Evolutionary conservation across 2,113 vertebrate species (phyloP).

Genomic region (Cryptomyrus ogoouensis): DNA sequence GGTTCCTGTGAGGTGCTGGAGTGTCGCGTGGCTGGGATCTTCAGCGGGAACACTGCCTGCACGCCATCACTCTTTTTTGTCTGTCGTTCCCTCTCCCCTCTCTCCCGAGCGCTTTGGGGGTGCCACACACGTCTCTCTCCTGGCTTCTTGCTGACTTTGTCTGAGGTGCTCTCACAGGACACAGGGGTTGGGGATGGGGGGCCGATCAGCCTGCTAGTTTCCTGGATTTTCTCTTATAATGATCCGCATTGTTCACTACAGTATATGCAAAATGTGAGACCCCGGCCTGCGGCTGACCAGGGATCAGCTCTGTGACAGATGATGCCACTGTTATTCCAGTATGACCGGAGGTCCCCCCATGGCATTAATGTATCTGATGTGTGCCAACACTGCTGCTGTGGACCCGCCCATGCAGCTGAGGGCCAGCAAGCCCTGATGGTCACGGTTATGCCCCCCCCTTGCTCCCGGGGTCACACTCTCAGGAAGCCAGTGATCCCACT

Average conservation of each 20-base stretch:
- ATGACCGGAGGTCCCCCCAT: background rate
- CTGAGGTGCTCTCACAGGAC: background rate
- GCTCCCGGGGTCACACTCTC: background rate
- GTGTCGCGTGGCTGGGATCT: background rate
- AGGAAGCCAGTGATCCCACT: background rate
- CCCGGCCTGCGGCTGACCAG: background rate
- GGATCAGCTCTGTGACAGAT: background rate
- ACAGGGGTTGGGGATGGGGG: background rate
- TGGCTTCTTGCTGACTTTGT: background rate
- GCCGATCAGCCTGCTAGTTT: background rate
- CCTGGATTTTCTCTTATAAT: background rate
- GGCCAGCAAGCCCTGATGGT: background rate
- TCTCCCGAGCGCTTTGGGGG: background rate
- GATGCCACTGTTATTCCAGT: background rate
- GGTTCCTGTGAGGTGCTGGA: conserved; percentile 8
- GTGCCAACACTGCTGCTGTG: background rate
- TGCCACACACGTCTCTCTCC: background rate
- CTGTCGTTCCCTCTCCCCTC: conserved; percentile 29
- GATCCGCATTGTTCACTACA: background rate
- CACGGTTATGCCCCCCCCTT: background rate
- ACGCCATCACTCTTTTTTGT: background rate
- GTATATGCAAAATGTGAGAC: background rate
- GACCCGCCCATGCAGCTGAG: background rate
- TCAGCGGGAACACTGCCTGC: background rate
- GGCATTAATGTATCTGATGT: background rate